Percentiles rank a stretch among this genome's conserved stretches.
Conservation (phyloP, 2,888 invertebrate genomes). For the Taphrorychus bicolor region DNA sequence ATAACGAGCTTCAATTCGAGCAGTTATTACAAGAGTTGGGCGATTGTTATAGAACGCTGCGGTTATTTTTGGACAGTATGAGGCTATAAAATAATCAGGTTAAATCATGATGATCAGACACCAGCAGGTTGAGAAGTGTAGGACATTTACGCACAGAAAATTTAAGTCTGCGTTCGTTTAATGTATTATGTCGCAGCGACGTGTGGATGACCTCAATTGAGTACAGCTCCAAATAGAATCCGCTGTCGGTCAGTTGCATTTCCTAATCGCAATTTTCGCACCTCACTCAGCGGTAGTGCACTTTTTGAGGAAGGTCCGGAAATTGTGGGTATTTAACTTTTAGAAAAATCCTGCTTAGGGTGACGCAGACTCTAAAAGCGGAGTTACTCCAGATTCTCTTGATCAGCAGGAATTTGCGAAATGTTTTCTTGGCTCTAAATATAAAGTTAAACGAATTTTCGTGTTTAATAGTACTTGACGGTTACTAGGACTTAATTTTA, state of each 20-base stretch:
- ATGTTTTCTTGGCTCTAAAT: not conserved
- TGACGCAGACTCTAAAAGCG: too few relatives aligned
- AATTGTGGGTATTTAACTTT: too few relatives aligned
- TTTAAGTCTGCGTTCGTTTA: conserved; percentile 34
- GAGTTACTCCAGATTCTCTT: not conserved
- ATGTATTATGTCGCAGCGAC: conserved; percentile 33
- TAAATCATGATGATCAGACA: conserved; percentile 32
- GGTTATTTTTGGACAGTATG: conserved; percentile 21
- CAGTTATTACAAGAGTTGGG: not conserved
- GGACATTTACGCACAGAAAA: conserved; percentile 34
- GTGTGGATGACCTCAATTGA: conserved; percentile 53
- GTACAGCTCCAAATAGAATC: conserved; percentile 51
- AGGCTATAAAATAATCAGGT: conserved; percentile 38
- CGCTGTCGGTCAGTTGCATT: conserved; percentile 25
- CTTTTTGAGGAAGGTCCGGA: too few relatives aligned
- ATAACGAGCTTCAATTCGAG: conserved; percentile 11
- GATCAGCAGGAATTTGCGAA: not conserved
- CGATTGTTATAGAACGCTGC: conserved; percentile 17
- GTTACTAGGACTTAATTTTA: not conserved
- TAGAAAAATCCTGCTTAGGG: too few relatives aligned
- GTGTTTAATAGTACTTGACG: not conserved
- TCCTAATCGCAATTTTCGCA: not conserved
- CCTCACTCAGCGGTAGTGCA: too few relatives aligned
- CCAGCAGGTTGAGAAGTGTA: conserved; percentile 24
- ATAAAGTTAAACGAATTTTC: not conserved